phyloP scores from a whole-genome alignment of 2,888 invertebrate species.

The Mesorhabditis spiculigera region DNA sequence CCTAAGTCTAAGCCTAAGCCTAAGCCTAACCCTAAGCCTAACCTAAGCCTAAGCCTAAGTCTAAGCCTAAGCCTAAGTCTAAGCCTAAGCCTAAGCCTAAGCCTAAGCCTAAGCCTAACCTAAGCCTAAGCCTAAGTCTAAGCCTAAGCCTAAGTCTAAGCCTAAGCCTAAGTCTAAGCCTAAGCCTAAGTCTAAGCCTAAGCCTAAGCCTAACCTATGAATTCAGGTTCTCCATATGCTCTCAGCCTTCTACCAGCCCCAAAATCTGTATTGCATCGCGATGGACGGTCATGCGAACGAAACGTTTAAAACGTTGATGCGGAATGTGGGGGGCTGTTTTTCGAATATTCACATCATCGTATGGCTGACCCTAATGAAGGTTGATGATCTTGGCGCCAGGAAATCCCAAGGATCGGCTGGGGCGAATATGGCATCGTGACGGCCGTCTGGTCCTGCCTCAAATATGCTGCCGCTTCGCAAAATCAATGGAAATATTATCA shows the following conservation, averaged over 20 bases:
- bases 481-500: slow-evolving; percentile 24
- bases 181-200: too few relatives aligned
- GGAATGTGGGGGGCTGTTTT: slow-evolving; percentile 19
- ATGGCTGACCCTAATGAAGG: not conserved
- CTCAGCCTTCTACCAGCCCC: slow-evolving; percentile 28
- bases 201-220: too few relatives aligned
- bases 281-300: slow-evolving; percentile 15
- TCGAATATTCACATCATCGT: slow-evolving; percentile 30
- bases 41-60: too few relatives aligned
- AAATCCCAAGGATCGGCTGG: slow-evolving; percentile 19
- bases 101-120: too few relatives aligned
- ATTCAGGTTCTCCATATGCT: slow-evolving; percentile 23
- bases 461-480: slow-evolving; percentile 15
- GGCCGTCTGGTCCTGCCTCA: slow-evolving; percentile 25
- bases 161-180: too few relatives aligned
- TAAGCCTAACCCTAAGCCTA: too few relatives aligned
- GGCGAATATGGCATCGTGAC: slow-evolving; percentile 24
- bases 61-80: too few relatives aligned
- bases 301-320: slow-evolving; percentile 9
- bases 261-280: slow-evolving; percentile 28
- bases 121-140: too few relatives aligned
- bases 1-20: too few relatives aligned
- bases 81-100: too few relatives aligned
- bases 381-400: not conserved
- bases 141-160: too few relatives aligned